Conservation (phyloP, 2,797 vertebrate genomes). For the Liparis tanakae region DNA sequence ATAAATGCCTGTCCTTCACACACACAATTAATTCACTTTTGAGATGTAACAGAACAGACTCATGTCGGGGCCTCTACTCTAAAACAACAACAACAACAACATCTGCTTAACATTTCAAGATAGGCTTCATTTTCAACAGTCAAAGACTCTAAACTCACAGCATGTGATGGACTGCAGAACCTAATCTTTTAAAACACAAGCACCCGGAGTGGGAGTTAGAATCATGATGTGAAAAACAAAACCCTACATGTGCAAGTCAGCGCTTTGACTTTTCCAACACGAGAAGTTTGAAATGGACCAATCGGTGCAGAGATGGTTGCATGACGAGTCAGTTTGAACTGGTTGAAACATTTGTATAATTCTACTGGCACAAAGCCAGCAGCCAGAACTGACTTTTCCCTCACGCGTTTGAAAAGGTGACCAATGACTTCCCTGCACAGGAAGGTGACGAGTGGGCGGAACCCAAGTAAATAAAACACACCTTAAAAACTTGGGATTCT, state of each 20-base stretch:
- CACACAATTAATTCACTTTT: slow-evolving; percentile 51
- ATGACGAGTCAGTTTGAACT: slow-evolving; percentile 8
- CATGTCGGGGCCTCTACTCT: slow-evolving; percentile 13
- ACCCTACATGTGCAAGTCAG: background rate
- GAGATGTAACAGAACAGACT: slow-evolving; percentile 46
- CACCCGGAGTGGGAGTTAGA: slow-evolving; percentile 4
- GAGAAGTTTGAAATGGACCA: slow-evolving; percentile 53
- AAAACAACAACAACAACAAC: slow-evolving; percentile 33
- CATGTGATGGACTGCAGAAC: slow-evolving; percentile 20
- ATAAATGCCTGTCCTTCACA: background rate
- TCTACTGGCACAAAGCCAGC: slow-evolving; percentile 27
- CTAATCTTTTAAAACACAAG: slow-evolving; percentile 33
- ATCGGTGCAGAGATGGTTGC: slow-evolving; percentile 31
- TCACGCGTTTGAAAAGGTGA: slow-evolving; percentile 27
- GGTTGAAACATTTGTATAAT: slow-evolving; percentile 28
- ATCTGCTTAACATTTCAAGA: slow-evolving; percentile 23
- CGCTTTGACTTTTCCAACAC: slow-evolving; percentile 15
- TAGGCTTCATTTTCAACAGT: slow-evolving; percentile 15
- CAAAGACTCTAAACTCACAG: slow-evolving; percentile 7
- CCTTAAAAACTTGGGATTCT: slow-evolving; percentile 60
- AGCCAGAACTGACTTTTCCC: slow-evolving; percentile 39
- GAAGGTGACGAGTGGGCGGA: slow-evolving; percentile 57
- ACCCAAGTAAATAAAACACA: slow-evolving; percentile 71
- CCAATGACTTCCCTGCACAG: slow-evolving; percentile 43
- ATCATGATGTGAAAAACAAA: slow-evolving; percentile 27